Conservation (phyloP, 2,113 vertebrate genomes). For the Thryonomys swinderianus region DNA sequence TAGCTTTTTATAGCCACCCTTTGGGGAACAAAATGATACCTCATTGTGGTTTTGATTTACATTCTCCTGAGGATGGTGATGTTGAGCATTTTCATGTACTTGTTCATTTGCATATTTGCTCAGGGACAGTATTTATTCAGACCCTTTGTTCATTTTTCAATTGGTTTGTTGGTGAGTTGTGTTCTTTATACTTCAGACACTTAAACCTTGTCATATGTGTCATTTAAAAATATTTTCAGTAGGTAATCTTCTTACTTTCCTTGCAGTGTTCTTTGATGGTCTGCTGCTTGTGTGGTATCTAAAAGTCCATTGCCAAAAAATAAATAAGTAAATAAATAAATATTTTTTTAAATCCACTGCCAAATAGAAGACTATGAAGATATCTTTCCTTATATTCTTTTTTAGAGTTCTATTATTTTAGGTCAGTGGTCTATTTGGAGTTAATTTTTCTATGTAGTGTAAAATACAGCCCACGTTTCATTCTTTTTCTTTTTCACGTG, state of each 20-base stretch:
- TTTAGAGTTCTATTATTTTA: not conserved
- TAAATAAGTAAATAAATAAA: too few relatives aligned
- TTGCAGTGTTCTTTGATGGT: not conserved
- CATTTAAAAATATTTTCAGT: conserved; percentile 17
- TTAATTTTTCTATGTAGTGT: not conserved
- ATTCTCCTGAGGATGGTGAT: not conserved
- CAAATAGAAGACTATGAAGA: not conserved
- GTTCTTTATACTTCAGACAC: not conserved
- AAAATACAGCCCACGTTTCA: not conserved
- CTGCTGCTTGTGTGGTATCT: not conserved
- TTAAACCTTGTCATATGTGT: not conserved
- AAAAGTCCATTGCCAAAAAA: conserved; percentile 27
- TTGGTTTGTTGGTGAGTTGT: not conserved
- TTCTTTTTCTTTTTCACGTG: not conserved
- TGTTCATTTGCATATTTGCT: not conserved
- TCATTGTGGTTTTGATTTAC: not conserved
- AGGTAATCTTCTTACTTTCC: not conserved
- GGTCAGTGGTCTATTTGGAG: not conserved
- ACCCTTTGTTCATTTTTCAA: not conserved
- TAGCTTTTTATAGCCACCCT: not conserved
- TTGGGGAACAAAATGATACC: not conserved
- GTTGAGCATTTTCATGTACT: not conserved
- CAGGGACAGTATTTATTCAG: not conserved
- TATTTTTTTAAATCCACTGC: too few relatives aligned
- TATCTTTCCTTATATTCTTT: not conserved